Percentiles rank a stretch among this genome's conserved stretches.
phyloP scores from a whole-genome alignment of 2,888 invertebrate species.

The Scotopteryx bipunctaria region DNA sequence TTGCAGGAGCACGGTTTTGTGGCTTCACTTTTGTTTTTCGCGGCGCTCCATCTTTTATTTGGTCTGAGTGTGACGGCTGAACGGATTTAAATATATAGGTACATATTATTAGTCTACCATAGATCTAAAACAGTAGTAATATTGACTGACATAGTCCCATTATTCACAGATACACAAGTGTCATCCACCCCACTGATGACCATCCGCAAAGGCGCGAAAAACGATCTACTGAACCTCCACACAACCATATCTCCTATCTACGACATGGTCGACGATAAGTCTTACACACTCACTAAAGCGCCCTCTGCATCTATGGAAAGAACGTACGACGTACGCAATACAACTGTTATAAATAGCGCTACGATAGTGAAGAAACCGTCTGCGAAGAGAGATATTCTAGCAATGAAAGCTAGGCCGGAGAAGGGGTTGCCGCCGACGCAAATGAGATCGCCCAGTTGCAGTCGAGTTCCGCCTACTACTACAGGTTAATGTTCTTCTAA shows the following conservation, averaged over 20 bases:
- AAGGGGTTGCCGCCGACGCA: slow-evolving; percentile 47
- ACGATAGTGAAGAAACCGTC: slow-evolving; percentile 60
- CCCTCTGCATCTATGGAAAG: slow-evolving; percentile 49
- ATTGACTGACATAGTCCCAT: too few species aligned
- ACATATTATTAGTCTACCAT: too few species aligned
- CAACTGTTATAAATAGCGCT: slow-evolving; percentile 65
- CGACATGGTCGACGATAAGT: slow-evolving; percentile 64
- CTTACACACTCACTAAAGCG: slow-evolving; percentile 58
- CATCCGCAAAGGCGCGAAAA: slow-evolving; percentile 51
- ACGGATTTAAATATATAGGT: too few species aligned
- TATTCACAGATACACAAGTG: slow-evolving; percentile 58
- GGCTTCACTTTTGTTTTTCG: too few species aligned
- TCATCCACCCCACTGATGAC: slow-evolving; percentile 71
- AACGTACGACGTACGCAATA: slow-evolving; percentile 56
- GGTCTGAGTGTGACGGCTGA: too few species aligned
- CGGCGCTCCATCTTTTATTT: too few species aligned
- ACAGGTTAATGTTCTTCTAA: slow-evolving; percentile 52
- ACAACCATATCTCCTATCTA: slow-evolving; percentile 76
- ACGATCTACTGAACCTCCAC: slow-evolving; percentile 62
- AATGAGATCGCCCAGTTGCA: slow-evolving; percentile 45
- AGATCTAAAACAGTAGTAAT: too few species aligned
- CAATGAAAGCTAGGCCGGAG: slow-evolving; percentile 56
- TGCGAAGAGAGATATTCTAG: slow-evolving; percentile 66
- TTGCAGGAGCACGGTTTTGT: too few species aligned
- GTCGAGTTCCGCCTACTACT: slow-evolving; percentile 46